phyloP scores from a whole-genome alignment of 2,113 vertebrate genomes.

The Trogon melanurus region DNA sequence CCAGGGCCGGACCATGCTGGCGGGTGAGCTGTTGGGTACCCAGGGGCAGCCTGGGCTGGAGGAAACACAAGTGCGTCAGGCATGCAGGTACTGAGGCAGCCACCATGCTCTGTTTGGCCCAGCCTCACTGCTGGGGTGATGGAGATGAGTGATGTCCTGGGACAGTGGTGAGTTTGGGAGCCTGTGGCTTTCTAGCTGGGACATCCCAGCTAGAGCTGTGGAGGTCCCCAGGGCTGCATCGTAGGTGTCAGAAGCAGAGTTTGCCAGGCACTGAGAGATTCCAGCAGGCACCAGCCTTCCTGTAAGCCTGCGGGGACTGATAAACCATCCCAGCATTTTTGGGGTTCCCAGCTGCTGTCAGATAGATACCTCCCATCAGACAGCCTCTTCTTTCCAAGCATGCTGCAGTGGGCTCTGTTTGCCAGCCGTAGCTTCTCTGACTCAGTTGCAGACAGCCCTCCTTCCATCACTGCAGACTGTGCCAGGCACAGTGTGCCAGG shows the following conservation, averaged over 20 bases:
- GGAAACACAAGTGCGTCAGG: neutral
- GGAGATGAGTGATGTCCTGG: neutral
- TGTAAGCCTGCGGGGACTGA: neutral
- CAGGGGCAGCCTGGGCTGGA: neutral
- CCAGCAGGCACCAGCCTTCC: neutral
- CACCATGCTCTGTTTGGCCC: neutral
- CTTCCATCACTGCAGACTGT: neutral
- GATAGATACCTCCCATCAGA: neutral
- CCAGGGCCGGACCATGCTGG: neutral
- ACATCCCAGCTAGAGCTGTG: neutral
- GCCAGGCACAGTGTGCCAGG: neutral
- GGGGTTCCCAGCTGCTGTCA: neutral
- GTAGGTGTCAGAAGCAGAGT: neutral
- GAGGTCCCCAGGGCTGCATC: neutral
- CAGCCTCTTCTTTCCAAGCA: neutral
- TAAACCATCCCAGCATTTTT: neutral
- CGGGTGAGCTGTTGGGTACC: neutral
- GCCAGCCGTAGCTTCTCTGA: accelerated
- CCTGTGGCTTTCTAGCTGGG: neutral
- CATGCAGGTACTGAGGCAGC: neutral
- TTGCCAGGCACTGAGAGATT: neutral
- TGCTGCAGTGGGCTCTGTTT: accelerated
- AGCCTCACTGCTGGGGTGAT: neutral
- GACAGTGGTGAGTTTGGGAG: neutral
- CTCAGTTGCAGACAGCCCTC: accelerated